Evolutionary conservation across 2,888 invertebrate genomes (phyloP).

Genomic region (Eretmocerus hayati): DNA sequence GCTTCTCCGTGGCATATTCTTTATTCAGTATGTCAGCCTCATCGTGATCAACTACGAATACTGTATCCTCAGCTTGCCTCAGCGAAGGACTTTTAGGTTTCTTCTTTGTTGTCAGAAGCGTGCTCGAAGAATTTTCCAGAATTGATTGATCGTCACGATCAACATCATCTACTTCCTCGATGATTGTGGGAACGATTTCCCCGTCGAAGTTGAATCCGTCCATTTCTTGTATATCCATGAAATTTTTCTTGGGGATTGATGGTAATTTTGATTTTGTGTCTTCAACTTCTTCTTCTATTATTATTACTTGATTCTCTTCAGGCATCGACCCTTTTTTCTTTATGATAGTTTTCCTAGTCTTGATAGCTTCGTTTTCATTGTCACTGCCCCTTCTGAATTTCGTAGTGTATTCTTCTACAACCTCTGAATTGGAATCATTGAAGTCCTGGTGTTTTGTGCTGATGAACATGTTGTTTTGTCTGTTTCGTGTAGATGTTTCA

Average conservation of each 20-base stretch:
- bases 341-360: slow-evolving; percentile 41
- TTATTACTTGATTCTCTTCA: slow-evolving; percentile 31
- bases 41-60: too few relatives aligned
- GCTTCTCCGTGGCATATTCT: too few relatives aligned
- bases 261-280: slow-evolving; percentile 34
- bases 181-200: slow-evolving; percentile 18
- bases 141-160: neutral
- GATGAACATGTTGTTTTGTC: slow-evolving; percentile 37
- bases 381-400: slow-evolving; percentile 38
- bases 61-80: too few relatives aligned
- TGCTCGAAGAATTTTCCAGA: too few relatives aligned
- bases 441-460: too few relatives aligned
- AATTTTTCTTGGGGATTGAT: slow-evolving; percentile 40
- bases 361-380: slow-evolving; percentile 38
- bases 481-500: slow-evolving; percentile 37
- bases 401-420: slow-evolving; percentile 42
- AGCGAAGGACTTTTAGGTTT: too few relatives aligned
- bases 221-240: slow-evolving; percentile 41
- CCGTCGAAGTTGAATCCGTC: too few relatives aligned
- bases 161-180: slow-evolving; percentile 34
- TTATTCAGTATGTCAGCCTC: too few relatives aligned
- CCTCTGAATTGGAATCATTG: slow-evolving; percentile 39
- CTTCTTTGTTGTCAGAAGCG: slow-evolving; percentile 8
- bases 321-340: slow-evolving; percentile 31
- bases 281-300: slow-evolving; percentile 44